Conservation (phyloP, 2,797 vertebrate species). For the Jordanella pulchra region DNA sequence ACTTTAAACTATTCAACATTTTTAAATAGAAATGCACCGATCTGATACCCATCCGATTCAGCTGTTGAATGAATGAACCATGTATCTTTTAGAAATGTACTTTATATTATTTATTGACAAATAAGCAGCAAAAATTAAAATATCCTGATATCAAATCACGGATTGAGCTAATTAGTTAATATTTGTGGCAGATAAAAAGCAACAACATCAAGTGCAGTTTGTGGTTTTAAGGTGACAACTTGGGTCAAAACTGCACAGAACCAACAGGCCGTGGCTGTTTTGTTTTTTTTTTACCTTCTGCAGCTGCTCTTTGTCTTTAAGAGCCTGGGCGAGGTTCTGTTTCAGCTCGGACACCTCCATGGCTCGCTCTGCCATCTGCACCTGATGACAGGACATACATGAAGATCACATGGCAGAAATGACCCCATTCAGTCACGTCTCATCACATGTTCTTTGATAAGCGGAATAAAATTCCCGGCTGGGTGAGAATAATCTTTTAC, state of each 20-base stretch:
- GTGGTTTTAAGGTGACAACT: background rate
- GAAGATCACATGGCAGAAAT: background rate
- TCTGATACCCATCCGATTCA: too few relatives aligned
- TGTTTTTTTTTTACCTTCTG: slow-evolving; percentile 69
- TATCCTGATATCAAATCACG: too few relatives aligned
- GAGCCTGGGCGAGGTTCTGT: slow-evolving; percentile 82
- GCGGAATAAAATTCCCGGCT: background rate
- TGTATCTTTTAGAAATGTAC: too few relatives aligned
- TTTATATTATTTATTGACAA: too few relatives aligned
- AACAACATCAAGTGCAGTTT: background rate
- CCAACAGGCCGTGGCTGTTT: background rate
- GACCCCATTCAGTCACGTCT: background rate
- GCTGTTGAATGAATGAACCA: too few relatives aligned
- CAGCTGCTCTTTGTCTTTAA: slow-evolving; percentile 84
- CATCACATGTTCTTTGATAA: background rate
- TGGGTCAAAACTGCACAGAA: background rate
- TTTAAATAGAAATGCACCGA: too few relatives aligned
- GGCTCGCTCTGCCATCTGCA: slow-evolving; percentile 88
- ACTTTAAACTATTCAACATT: too few relatives aligned
- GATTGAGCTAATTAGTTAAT: too few relatives aligned
- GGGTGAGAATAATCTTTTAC: too few relatives aligned
- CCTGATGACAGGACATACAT: slow-evolving; percentile 64
- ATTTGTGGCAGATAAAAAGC: background rate
- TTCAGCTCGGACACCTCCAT: slow-evolving; percentile 85
- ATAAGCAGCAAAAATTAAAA: too few relatives aligned